Base-by-base conservation (phyloP, 1,140 invertebrate genomes). In the Metopolophium dirhodum region DNA sequence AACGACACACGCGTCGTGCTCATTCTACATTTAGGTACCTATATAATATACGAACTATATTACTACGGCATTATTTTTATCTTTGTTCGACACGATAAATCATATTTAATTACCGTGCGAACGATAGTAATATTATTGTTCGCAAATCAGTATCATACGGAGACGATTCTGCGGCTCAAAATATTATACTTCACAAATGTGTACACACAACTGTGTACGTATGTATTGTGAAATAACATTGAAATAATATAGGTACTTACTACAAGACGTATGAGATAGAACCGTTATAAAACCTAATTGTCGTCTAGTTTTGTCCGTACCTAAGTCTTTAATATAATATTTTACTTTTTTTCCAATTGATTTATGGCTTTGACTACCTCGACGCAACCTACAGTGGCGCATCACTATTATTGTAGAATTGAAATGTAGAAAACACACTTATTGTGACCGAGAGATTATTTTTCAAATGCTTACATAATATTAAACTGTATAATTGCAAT, bases 401-500 rank as follows among this genome's bases (percentile, higher is more conserved):
- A 77, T 77, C 30, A n/a, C 61, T 35, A 77, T n/a, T 14, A n/a
- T n/a, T 77, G 7, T n/a, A 14, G 30, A 77, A 77, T 35, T 6
- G 61, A n/a, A 77, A 77, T n/a, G 18, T 77, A 35, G n/a, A 77
- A 18, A 77, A n/a, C 6, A 68, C 11, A n/a, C 30, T 77, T 77
- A 77, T 77, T 7, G 30, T 77, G n/a, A 77, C n/a, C 18, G n/a
- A 77, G 14, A n/a, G 61, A n/a, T n/a, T n/a, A 11, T n/a, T 14
- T 77, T 77, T 20, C 61, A 77, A n/a, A 77, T n/a, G n/a, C 61
- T 77, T 77, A 77, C 30, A 77, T 77, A n/a, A 77, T 77, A 77
- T 35, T 77, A 77, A 77, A 77, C 6, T 77, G n/a, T 77, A 68
- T 22, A 23, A 54, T 68, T 3, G 30, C 61, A 68, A 68, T 68